These are phyloP conservation scores for Bradypodion ventrale DNA, from an alignment of 2,797 vertebrate species.

Conservation along the genomic window DNA sequence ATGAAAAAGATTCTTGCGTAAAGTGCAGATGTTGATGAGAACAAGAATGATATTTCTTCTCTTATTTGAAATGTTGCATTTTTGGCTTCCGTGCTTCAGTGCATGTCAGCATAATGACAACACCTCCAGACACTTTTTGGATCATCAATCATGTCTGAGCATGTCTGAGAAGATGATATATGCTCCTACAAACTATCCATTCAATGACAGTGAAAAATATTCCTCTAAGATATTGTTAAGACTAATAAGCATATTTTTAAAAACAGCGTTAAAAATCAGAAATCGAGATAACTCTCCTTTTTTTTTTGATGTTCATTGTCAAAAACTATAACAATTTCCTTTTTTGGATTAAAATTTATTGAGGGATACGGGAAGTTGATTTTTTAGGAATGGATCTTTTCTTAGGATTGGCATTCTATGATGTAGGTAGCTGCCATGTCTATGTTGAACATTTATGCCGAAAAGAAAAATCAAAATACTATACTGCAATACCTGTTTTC, in stretches of 20 bases:
- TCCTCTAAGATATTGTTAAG: not conserved
- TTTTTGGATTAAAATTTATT: no score
- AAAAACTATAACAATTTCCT: no score
- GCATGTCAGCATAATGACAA: constrained; percentile 22
- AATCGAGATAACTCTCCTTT: not conserved
- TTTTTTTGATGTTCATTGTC: not conserved
- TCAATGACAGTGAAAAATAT: not conserved
- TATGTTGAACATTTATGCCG: not conserved
- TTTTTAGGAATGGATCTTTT: no score
- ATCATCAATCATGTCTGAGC: constrained; percentile 29
- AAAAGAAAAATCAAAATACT: not conserved
- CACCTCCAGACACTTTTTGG: constrained; percentile 14
- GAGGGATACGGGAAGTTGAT: no score
- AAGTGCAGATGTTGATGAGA: not conserved
- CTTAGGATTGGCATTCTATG: not conserved
- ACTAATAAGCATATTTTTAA: not conserved
- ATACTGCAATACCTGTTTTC: no score
- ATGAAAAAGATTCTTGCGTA: not conserved
- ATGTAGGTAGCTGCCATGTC: not conserved
- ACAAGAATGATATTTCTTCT: constrained; percentile 17
- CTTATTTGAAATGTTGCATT: constrained; percentile 12
- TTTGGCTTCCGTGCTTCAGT: not conserved
- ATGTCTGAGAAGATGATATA: constrained; percentile 15
- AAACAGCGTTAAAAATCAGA: not conserved
- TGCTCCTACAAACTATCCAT: constrained; percentile 11